These are phyloP conservation scores for Bergia puertoricense DNA, from an alignment of 92 coral and sea anemone species.

Conservation along the genomic window DNA sequence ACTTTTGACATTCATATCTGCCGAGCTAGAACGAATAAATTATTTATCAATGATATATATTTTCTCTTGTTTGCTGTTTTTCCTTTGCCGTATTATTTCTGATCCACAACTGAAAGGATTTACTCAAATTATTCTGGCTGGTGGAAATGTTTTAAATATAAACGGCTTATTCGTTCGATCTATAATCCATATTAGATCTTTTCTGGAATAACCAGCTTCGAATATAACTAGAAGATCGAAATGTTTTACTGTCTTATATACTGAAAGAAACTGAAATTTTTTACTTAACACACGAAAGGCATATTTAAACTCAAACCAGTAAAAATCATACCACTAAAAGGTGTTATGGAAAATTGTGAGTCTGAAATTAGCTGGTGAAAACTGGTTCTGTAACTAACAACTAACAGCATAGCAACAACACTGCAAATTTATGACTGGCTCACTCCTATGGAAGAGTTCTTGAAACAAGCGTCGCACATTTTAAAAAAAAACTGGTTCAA, in stretches of 20 bases:
- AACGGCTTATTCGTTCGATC: neutral
- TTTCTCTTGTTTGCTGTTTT: neutral
- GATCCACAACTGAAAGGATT: too few relatives aligned
- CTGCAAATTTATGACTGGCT: too few relatives aligned
- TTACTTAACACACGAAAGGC: neutral
- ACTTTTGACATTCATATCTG: neutral
- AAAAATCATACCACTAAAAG: neutral
- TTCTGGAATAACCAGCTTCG: neutral
- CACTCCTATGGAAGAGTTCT: too few relatives aligned
- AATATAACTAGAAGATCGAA: neutral
- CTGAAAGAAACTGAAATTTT: neutral
- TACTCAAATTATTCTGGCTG: neutral
- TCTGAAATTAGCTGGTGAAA: neutral
- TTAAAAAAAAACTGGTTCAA: neutral
- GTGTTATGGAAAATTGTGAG: neutral
- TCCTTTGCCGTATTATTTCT: too few relatives aligned
- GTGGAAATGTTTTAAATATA: too few relatives aligned
- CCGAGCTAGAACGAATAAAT: neutral
- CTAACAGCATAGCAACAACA: neutral
- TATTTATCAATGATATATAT: neutral
- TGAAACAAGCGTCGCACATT: neutral
- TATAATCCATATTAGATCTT: too few relatives aligned
- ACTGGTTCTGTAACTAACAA: neutral
- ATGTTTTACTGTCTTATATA: neutral
- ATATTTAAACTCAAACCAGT: neutral